phyloP scores from a whole-genome alignment of 1,140 invertebrate species.

The Drosophila pachea region DNA sequence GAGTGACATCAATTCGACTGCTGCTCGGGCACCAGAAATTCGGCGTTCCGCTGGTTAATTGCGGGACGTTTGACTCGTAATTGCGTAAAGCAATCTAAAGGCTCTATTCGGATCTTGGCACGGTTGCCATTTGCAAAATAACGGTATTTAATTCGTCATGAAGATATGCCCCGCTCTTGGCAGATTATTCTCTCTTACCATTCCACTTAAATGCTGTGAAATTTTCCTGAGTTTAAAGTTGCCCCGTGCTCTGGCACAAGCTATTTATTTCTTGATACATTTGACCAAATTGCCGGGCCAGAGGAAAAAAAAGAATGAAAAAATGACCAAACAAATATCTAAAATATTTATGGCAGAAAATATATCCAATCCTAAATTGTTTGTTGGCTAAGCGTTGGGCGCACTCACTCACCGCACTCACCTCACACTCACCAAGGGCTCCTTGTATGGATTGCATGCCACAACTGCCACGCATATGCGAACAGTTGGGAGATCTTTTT shows the following conservation, averaged over 20 bases:
- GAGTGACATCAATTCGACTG: conserved; percentile 61
- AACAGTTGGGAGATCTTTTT: background rate
- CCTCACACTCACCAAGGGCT: background rate
- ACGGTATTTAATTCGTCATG: too few species aligned
- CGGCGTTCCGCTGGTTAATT: conserved; percentile 57
- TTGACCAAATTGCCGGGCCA: background rate
- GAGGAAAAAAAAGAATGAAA: background rate
- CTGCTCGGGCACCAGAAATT: conserved; percentile 55
- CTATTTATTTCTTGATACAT: conserved; percentile 4
- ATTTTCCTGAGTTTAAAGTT: background rate
- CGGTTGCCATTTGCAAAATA: background rate
- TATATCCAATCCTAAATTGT: conserved; percentile 11
- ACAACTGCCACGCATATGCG: background rate
- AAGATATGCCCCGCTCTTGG: too few species aligned
- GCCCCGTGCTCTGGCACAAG: background rate
- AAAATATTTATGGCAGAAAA: conserved; percentile 13
- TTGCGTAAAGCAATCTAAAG: conserved; percentile 7
- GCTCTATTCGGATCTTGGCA: background rate
- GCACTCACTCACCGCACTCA: conserved; percentile 5
- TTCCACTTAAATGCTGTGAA: too few species aligned
- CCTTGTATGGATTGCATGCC: conserved; percentile 23
- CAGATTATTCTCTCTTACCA: too few species aligned
- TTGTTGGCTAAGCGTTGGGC: background rate
- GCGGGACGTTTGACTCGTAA: conserved; percentile 38
- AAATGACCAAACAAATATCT: conserved; percentile 6